These are phyloP conservation scores for Dunckerocampus dactyliophorus DNA, from an alignment of 2,113 vertebrate genomes.

Conservation along the genomic window DNA sequence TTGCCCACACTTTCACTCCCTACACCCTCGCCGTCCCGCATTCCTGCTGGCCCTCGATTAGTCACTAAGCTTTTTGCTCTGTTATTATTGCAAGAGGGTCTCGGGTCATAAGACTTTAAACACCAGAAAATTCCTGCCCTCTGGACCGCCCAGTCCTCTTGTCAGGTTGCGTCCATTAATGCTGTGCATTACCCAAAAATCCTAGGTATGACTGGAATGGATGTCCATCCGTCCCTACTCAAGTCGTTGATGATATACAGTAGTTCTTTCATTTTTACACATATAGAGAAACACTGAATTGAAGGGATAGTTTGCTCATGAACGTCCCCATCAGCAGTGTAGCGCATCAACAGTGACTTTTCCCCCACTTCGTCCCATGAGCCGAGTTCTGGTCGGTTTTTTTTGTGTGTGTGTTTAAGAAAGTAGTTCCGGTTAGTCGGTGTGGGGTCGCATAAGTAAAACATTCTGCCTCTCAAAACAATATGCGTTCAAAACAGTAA, in stretches of 20 bases:
- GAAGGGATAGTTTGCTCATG: too few species aligned
- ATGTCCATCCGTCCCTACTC: conserved; percentile 18
- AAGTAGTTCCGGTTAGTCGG: too few species aligned
- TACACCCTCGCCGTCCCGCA: conserved; percentile 30
- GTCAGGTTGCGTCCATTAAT: conserved; percentile 37
- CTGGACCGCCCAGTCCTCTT: conserved; percentile 23
- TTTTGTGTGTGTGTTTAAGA: too few species aligned
- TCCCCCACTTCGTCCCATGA: too few species aligned
- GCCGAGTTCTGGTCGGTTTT: too few species aligned
- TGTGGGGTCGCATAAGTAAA: too few species aligned
- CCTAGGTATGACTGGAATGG: conserved; percentile 53
- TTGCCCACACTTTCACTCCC: conserved; percentile 5
- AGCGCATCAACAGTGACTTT: too few species aligned
- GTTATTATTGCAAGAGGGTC: conserved; percentile 55
- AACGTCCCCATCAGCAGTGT: too few species aligned
- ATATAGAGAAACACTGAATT: too few species aligned
- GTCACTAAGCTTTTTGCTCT: conserved; percentile 34
- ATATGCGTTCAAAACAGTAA: too few species aligned
- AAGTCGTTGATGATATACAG: conserved; percentile 16
- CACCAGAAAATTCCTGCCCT: conserved; percentile 52
- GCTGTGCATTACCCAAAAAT: conserved; percentile 36
- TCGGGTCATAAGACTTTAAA: conserved; percentile 58
- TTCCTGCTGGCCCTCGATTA: conserved; percentile 35
- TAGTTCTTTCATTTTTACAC: background rate
- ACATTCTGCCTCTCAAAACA: too few species aligned